Base-by-base conservation (phyloP, 2,113 vertebrate genomes). In the Gymnarchus niloticus region DNA sequence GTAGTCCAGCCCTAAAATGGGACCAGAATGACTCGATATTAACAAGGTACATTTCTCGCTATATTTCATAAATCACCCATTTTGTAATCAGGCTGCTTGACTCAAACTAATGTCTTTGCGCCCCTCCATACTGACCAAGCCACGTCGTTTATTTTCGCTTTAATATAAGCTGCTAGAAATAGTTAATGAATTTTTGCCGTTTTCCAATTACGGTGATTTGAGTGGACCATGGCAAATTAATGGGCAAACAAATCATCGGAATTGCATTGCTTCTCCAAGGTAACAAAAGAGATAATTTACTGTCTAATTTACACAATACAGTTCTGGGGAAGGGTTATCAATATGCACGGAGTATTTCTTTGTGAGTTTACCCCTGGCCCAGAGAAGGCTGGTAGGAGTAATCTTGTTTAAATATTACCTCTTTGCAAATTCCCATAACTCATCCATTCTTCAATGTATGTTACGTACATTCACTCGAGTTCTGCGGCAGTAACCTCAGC, bases 231-330 rank as follows among this genome's bases (percentile, higher is more conserved):
- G 48, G 46, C n/a, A 46, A 28, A 56, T 73, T 37, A 80, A 54
- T 83, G 87, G 56, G 37, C 51, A 85, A 84, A 86, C 61, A 84
- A 86, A 87, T 86, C 59, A 82, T 78, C 21, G 83, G 21, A 85
- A 87, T 85, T 85, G 57, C 84, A 83, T 69, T 44, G 48, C 57
- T 85, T 88, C 87, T 86, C 82, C 49, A 54, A 85, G 80, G 84
- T 86, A 90, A 90, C 86, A 88, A 87, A 89, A 85, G 81, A 49
- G 77, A 87, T 87, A 84, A 88, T 90, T 90, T 89, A 87, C 83
- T 83, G 87, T 56, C 80, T 88, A 88, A 89, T 89, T 84, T 88
- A 89, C 85, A 84, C 78, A 41, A 8, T 69, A 46, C 83, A 88
- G 78, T 87, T 83, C 85, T 56, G 61, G 61, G 73, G 85, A 87